Base-by-base conservation (phyloP, 2,113 vertebrate genomes). In the Bagarius yarrelli region DNA sequence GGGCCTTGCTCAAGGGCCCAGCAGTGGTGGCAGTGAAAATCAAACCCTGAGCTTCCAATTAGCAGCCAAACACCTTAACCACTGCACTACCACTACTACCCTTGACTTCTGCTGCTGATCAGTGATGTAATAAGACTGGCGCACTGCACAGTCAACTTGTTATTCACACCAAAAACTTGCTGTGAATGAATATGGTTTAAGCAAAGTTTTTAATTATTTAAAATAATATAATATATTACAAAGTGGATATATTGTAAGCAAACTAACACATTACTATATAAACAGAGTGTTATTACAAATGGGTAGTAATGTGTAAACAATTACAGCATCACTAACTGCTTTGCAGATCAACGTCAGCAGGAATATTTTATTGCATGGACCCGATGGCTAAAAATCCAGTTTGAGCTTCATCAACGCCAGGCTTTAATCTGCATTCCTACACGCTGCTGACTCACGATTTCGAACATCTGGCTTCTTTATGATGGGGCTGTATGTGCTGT, bases 381-480 rank as follows among this genome's bases (percentile, higher is more conserved):
- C 27, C 23, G 30, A 34, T 32, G 19, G 27, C 50, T 27, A 34
- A 73, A 32, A 73, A 55, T 73, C 4, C 9, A 34, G 27, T 5
- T 8, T 47, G 18, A 32, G 47, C 30, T n/a, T 21, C 21, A 55
- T 34, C 61, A 64, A 53, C 52, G 44, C 57, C 50, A 56, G 50
- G 36, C 61, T 56, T 13, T 32, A 47, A 67, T 64, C 60, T 66
- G 44, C 50, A 78, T 56, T 50, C n/a, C 59, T n/a, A 67, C 12
- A 67, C 8, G 5, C 47, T 67, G 76, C 36, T 66, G 32, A 78
- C 76, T 67, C 76, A 18, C 18, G 36, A n/a, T 78, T 67, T 66
- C 47, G 16, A 78, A 66, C 63, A 78, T 36, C 50, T 67, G 76
- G 44, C 52, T 78, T 78, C 52, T 56, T 67, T 78, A 78, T 55